These are phyloP conservation scores for Gastrophysa polygoni DNA, from an alignment of 2,888 invertebrate genomes.

Conservation along the genomic window DNA sequence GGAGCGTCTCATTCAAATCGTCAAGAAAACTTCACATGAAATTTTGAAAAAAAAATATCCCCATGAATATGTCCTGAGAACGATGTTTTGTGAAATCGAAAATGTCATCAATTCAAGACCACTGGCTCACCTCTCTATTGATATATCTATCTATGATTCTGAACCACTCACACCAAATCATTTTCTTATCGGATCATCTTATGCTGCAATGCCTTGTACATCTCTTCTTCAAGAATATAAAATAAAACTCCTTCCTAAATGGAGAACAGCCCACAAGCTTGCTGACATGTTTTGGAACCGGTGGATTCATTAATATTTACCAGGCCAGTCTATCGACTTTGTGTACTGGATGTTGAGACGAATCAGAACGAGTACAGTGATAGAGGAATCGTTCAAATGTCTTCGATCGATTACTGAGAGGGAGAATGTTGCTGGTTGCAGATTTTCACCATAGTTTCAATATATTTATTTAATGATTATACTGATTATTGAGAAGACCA, in stretches of 20 bases:
- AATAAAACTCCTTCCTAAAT: constrained; percentile 5
- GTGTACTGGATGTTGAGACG: too few relatives aligned
- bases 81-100: constrained; percentile 5
- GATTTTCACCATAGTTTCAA: too few relatives aligned
- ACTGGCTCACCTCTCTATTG: background rate
- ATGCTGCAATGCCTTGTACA: constrained; percentile 11
- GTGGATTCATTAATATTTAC: constrained; percentile 10
- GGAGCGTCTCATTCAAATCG: constrained; percentile 1
- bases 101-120: constrained; percentile 5
- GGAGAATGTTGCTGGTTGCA: too few relatives aligned
- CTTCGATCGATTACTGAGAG: too few relatives aligned
- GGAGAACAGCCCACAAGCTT: constrained; percentile 6
- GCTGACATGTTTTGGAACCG: constrained; percentile 9
- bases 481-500: too few relatives aligned
- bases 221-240: background rate
- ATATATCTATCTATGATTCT: constrained; percentile 1
- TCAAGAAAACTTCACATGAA: background rate
- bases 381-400: background rate
- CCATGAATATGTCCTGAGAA: constrained; percentile 14
- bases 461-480: too few relatives aligned
- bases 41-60: background rate
- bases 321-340: background rate
- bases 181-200: too few relatives aligned
- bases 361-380: background rate
- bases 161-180: constrained; percentile 4